phyloP scores from a whole-genome alignment of 1,140 invertebrate species.

The Temnothorax longispinosus region DNA sequence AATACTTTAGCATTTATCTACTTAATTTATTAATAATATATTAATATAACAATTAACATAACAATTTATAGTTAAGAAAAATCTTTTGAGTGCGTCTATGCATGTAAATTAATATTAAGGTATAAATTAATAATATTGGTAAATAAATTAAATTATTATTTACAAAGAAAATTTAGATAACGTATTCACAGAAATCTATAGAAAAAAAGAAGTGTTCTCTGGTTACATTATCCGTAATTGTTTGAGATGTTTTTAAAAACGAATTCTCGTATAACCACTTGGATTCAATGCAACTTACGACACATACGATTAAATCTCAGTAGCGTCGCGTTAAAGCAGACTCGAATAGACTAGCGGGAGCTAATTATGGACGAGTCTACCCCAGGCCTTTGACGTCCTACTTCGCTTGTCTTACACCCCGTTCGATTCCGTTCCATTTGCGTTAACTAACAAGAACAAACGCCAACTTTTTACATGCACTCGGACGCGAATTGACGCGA shows the following conservation, averaged over 20 bases:
- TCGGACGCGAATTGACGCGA: slow-evolving; percentile 42
- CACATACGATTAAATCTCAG: slow-evolving; percentile 20
- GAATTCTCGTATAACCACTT: neutral
- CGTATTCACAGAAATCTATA: neutral
- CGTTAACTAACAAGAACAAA: slow-evolving; percentile 30
- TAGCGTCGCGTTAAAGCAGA: slow-evolving; percentile 31
- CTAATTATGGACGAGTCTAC: slow-evolving; percentile 53
- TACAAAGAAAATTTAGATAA: neutral
- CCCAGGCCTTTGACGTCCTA: slow-evolving; percentile 52
- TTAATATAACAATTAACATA: slow-evolving; percentile 1
- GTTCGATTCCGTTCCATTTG: slow-evolving; percentile 55
- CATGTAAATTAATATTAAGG: neutral
- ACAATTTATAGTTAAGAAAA: neutral
- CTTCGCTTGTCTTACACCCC: slow-evolving; percentile 18
- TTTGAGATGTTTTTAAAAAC: neutral
- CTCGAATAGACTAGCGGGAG: slow-evolving; percentile 48
- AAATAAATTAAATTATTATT: neutral
- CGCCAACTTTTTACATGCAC: slow-evolving; percentile 39
- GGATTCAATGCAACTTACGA: slow-evolving; percentile 25
- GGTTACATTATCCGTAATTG: neutral
- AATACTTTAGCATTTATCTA: neutral
- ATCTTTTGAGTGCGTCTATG: neutral
- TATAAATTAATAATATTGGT: neutral
- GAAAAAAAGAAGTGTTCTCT: neutral
- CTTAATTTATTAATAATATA: neutral